Conservation (phyloP, 1,140 invertebrate species). For the Papilio polytes region DNA sequence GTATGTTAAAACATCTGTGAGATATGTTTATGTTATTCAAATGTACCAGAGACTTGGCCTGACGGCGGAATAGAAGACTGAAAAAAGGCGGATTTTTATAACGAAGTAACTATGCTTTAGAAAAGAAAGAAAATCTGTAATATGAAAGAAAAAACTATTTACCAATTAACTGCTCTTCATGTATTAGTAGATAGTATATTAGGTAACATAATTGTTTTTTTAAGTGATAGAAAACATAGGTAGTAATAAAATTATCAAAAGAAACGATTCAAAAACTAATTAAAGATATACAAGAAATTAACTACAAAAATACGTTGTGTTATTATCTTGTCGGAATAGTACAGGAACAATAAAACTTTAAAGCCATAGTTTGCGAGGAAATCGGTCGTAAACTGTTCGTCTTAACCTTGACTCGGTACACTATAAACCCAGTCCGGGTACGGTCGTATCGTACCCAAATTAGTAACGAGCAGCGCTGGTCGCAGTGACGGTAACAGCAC, state of each 20-base stretch:
- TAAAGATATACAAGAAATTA: background rate
- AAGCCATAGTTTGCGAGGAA: constrained; percentile 6
- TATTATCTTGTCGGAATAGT: background rate
- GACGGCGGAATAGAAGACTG: background rate
- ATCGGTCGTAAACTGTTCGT: background rate
- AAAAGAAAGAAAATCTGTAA: too few species aligned
- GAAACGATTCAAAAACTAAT: background rate
- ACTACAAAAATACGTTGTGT: background rate
- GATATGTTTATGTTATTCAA: background rate
- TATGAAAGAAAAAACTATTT: too few species aligned
- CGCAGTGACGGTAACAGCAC: background rate
- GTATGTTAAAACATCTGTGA: background rate
- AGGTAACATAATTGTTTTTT: too few species aligned
- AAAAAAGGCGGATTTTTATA: background rate
- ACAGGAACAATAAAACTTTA: constrained; percentile 8
- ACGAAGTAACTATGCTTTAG: background rate
- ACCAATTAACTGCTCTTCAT: too few species aligned
- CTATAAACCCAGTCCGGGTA: constrained; percentile 5
- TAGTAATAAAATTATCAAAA: background rate
- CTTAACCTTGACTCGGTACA: constrained; percentile 12
- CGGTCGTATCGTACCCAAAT: constrained; percentile 26
- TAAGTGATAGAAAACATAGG: too few species aligned
- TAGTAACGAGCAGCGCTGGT: constrained; percentile 18
- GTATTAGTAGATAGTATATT: too few species aligned
- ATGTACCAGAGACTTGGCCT: background rate